Evolutionary conservation across 1,140 invertebrate species (phyloP), one percentile per base, ranked within the genome.

Genomic region (Leptopilina boulardi): DNA sequence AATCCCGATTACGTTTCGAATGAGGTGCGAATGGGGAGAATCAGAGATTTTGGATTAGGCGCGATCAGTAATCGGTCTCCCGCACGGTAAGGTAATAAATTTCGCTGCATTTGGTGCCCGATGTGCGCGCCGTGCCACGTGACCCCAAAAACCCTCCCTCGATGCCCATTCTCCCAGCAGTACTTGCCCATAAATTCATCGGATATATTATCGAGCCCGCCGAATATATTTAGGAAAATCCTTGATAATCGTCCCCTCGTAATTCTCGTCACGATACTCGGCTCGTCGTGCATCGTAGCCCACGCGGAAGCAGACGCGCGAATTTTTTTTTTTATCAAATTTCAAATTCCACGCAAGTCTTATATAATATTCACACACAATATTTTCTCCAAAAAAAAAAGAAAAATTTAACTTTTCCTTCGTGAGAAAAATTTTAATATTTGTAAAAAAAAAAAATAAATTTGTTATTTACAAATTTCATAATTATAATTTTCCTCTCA

Each of bases 151-250:
- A 54, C 75, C 66, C 75, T 47, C 23, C 41, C 71, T n/a, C 59
- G 59, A 5, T 66, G 23, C 73, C 76, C 56, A 70, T 59, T 70
- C 34, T 34, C 34, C 34, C 34, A 38, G 34, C 77, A 59, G 51
- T 70, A 18, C 41, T 76, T 76, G 30, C 3, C 77, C 75, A 78
- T 77, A 81, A 82, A 82, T 78, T 84, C 83, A 81, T 85, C 81
- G 80, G 75, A 76, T 81, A 79, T 81, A 83, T 83, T 84, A 85
- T 85, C 83, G 79, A 56, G 42, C 74, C 51, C 21, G 54, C 54
- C 74, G 59, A 59, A 70, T 85, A 84, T 85, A 85, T 84, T 84
- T 80, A 77, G 81, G 75, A 80, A 85, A 85, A 85, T 85, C 81
- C 83, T 73, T 41, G 77, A 81, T 85, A 84, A 85, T 85, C 83